Base-by-base conservation (phyloP, 2,888 invertebrate genomes). In the Xylota sylvarum region DNA sequence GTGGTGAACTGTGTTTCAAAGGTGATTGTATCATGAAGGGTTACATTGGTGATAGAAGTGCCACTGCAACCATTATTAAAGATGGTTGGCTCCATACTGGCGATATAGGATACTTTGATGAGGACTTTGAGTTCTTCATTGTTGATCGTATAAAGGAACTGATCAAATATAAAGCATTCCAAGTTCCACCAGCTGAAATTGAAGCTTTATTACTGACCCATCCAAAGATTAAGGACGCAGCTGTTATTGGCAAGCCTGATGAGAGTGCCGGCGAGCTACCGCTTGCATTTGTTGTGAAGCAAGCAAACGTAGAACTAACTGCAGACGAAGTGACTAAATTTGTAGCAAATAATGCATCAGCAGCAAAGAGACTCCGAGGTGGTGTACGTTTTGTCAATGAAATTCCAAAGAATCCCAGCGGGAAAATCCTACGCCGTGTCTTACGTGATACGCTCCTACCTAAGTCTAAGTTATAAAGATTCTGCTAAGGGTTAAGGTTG, bases 141-240 rank as follows among this genome's bases (percentile, higher is more conserved):
- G 96, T 97, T 1, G 98, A 97, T 91, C 93, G 98, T 82, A 93
- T 97, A 17, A 98, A 98, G 91, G 97, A 98, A 90, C 94, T 98
- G 32, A 98, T 98, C 89, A 98, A 98, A 92, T 97, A 97, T 90
- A 97, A 98, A 91, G 97, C 96, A 50, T 96, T 95, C 90, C 96
- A 97, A 94, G 96, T 97, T 89, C 96, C 97, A 0, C 98, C 98
- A 2, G 97, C 97, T 0, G 98, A 98, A 93, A 92, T 98, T 46
- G 98, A 98, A 92, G 95, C 95, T 14, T 90, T 98, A 62, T 91
- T 98, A 48, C 92, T 97, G 67, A 94, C 94, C 43, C 95, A 96
- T 93, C 93, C 94, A 0, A 94, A 94, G 72, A 94, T 98, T 64
- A 94, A 94, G 73, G 97, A 98, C 90, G 96, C 94, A 19, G 97